Evolutionary conservation across 2,888 invertebrate genomes (phyloP), one percentile per base, ranked within the genome.

Genomic region (Nycteola revayana): DNA sequence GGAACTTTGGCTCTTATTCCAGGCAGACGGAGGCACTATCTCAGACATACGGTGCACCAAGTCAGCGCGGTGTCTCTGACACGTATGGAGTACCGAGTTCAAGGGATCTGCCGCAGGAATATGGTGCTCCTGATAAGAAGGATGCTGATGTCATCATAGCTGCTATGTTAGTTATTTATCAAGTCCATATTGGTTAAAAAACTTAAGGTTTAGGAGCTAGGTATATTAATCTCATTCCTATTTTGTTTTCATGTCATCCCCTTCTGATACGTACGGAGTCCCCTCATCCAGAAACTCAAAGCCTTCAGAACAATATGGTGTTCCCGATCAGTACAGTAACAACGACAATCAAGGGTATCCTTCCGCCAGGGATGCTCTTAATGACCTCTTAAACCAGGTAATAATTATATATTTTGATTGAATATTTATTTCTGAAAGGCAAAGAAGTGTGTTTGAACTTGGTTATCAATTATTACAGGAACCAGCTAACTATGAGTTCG

Each of bases 401-500:
- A 29, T n/a, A n/a, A n/a, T n/a, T n/a, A n/a, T n/a, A n/a, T n/a
- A n/a, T n/a, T n/a, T n/a, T n/a, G n/a, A n/a, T n/a, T n/a, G n/a
- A n/a, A n/a, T n/a, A n/a, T n/a, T n/a, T n/a, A n/a, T n/a, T n/a
- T n/a, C n/a, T n/a, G n/a, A n/a, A n/a, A n/a, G n/a, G 5, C 2
- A 14, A 14, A 14, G 14, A 14, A 14, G 5, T 5, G 14, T 14
- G 14, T 14, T 14, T 5, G 5, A 3, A 14, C 2, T 14, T 14
- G 2, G 3, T 14, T 14, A 14, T 5, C 5, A 3, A 3, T 14
- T 5, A 10, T 37, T 48, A 0, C 59, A 92, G 89, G 92, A 91
- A 41, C 93, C 93, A 44, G 93, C 92, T 4, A 92, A 90, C 72
- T 93, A 93, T 66, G 91, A 92, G 59, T 93, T 93, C 62, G 82